These are phyloP conservation scores for Tretioscincus oriximinensis DNA, from an alignment of 2,113 vertebrate species.

Conservation along the genomic window DNA sequence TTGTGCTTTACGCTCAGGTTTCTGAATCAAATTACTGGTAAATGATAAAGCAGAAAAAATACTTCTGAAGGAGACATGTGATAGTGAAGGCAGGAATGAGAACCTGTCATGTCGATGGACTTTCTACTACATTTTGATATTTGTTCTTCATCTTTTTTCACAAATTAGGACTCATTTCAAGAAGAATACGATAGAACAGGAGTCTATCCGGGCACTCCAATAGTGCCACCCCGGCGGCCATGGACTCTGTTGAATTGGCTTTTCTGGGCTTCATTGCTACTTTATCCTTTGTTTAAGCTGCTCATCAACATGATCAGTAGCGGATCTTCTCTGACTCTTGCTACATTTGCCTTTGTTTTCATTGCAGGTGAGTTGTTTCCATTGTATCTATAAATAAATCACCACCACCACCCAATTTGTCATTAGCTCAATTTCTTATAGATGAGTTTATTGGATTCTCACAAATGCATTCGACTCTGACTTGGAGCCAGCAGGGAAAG, in stretches of 20 bases:
- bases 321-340: slow-evolving; percentile 82
- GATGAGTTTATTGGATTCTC: neutral
- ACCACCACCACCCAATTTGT: neutral
- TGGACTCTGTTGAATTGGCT: slow-evolving; percentile 92
- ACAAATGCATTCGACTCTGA: neutral
- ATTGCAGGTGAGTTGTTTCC: slow-evolving; percentile 81
- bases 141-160: slow-evolving; percentile 29
- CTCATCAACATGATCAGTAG: slow-evolving; percentile 79
- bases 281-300: slow-evolving; percentile 84
- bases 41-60: neutral
- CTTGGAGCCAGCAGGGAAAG: neutral
- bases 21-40: neutral
- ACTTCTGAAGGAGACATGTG: neutral
- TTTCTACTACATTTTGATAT: neutral
- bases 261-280: slow-evolving; percentile 86
- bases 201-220: slow-evolving; percentile 77
- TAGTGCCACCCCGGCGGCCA: slow-evolving; percentile 72
- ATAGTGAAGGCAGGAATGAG: no score
- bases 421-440: neutral
- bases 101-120: neutral
- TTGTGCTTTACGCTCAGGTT: neutral
- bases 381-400: neutral
- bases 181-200: slow-evolving; percentile 84
- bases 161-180: slow-evolving; percentile 86
- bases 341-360: slow-evolving; percentile 78